A percentile compares a stretch with the other conserved stretches of the same genome.
These are phyloP conservation scores for Amiota communis DNA, from an alignment of 2,888 invertebrate species.

Conservation along the genomic window DNA sequence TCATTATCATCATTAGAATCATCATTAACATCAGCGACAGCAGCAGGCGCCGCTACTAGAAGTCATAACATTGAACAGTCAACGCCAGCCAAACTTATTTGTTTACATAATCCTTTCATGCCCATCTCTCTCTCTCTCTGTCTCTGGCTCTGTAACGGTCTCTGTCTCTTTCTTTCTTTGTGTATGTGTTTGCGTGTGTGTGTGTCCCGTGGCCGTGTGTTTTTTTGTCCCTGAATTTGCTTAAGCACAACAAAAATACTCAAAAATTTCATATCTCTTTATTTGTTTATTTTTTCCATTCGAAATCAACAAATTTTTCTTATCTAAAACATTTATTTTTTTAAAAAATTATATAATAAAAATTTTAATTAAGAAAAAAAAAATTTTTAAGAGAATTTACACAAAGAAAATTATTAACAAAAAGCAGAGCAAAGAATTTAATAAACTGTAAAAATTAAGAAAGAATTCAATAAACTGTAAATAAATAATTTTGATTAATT, in stretches of 20 bases:
- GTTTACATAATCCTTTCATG: conserved; percentile 63
- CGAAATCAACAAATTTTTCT: neutral
- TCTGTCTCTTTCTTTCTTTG: no score
- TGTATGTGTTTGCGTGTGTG: neutral
- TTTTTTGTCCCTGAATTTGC: neutral
- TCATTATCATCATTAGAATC: neutral
- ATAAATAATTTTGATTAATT: no score
- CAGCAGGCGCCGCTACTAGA: neutral
- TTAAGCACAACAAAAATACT: neutral
- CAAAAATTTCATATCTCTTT: neutral
- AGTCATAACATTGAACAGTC: conserved; percentile 21
- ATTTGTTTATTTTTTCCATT: no score
- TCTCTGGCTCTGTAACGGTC: neutral
- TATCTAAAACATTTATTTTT: no score
- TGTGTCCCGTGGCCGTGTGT: neutral
- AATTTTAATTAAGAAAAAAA: no score
- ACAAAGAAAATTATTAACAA: no score
- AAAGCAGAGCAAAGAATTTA: no score
- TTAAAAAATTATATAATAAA: no score
- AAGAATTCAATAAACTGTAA: no score
- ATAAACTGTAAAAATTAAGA: no score
- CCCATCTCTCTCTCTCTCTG: neutral
- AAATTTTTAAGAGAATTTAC: no score
- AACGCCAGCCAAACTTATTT: conserved; percentile 55
- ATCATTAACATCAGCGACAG: neutral